Evolutionary conservation across 2,888 invertebrate genomes (phyloP), one percentile per base, ranked within the genome.

Genomic region (Drosophila nr. medialis): DNA sequence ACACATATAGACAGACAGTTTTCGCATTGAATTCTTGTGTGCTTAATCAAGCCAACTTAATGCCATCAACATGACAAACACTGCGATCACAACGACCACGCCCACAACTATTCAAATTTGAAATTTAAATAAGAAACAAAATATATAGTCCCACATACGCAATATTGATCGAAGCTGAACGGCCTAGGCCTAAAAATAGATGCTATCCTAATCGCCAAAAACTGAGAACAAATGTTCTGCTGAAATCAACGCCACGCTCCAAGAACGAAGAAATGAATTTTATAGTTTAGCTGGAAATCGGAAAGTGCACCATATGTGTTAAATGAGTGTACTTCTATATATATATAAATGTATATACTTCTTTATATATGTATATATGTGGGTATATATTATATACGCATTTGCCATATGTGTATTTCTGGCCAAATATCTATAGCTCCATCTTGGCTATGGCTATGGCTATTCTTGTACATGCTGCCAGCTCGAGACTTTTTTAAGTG

Each of bases 41-140:
- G 87, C 76, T 80, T 86, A 86, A 86, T 86, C 87, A 90, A 82
- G 90, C 86, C 64, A 78, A 74, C 76, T 75, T 84, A 85, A 90
- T 80, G 75, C 74, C 82, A 72, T 59, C 75, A 71, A 73, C 36
- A 60, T 34, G 54, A n/a, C 54, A 36, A 13, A 21, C 27, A 29
- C 29, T 5, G 15, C 2, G 15, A 21, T 29, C 42, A 40, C n/a
- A 15, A 27, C 13, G 34, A 38, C 63, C 79, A 78, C 64, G 64
- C 74, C 74, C 70, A 76, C 75, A 45, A 51, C 58, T 32, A 29
- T 50, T 45, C 24, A 8, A 38, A 38, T 18, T 18, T 38, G 38
- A 38, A 36, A 7, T 30, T 30, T 30, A 2, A 30, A 30, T 34
- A 38, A 36, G 7, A 15, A 36, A 6, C 30, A 8, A 15, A 58